These are phyloP conservation scores for Hirtodrosophila cameraria DNA, from an alignment of 2,888 invertebrate species.

Conservation along the genomic window DNA sequence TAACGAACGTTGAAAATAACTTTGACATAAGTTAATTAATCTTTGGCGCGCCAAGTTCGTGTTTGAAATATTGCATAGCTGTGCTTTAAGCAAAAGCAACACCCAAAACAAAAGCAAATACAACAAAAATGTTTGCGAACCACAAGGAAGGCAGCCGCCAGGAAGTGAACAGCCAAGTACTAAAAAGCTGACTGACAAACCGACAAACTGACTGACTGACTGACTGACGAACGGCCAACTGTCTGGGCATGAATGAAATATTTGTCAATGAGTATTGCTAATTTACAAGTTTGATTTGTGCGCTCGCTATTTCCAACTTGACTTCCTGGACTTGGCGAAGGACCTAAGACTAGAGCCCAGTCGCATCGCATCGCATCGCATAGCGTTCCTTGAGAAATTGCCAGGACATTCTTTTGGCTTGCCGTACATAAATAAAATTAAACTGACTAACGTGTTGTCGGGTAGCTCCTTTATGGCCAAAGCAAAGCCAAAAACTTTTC, in stretches of 20 bases:
- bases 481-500: slow-evolving; percentile 10
- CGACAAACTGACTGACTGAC: slow-evolving; percentile 1
- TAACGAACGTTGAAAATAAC: slow-evolving; percentile 83
- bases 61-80: slow-evolving; percentile 77
- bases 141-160: slow-evolving; percentile 37
- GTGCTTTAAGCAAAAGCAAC: slow-evolving; percentile 18
- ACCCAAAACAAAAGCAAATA: slow-evolving; percentile 26
- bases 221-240: slow-evolving; percentile 13
- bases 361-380: slow-evolving; percentile 3
- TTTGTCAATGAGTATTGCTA: slow-evolving; percentile 81
- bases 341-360: background rate
- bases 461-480: slow-evolving; percentile 9
- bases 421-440: slow-evolving; percentile 73
- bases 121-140: slow-evolving; percentile 50
- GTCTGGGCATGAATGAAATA: slow-evolving; percentile 71
- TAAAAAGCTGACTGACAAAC: slow-evolving; percentile 4
- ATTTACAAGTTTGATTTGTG: slow-evolving; percentile 81
- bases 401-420: slow-evolving; percentile 70
- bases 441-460: slow-evolving; percentile 41
- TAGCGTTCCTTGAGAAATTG: slow-evolving; percentile 60
- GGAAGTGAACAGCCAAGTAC: slow-evolving; percentile 36
- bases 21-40: slow-evolving; percentile 84
- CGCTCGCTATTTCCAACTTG: slow-evolving; percentile 35
- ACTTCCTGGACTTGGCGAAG: slow-evolving; percentile 41
- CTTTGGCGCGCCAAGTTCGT: slow-evolving; percentile 81